phyloP scores from a whole-genome alignment of 2,888 invertebrate species.

The Barypeithes pellucidus region DNA sequence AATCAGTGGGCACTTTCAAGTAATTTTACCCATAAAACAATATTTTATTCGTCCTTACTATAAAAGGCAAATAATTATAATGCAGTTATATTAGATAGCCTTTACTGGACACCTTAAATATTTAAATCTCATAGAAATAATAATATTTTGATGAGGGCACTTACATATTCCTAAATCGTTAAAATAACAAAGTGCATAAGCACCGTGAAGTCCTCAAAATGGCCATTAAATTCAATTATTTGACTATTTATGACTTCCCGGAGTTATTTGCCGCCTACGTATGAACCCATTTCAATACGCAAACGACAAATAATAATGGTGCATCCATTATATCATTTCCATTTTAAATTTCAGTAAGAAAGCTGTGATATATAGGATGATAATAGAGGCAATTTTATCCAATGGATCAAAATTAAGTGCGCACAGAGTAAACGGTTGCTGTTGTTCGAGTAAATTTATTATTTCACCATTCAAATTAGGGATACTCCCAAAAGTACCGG shows the following conservation, averaged over 20 bases:
- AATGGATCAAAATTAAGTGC: slow-evolving; percentile 10
- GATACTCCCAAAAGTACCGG: too few species aligned
- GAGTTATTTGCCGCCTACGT: slow-evolving; percentile 42
- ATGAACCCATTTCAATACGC: slow-evolving; percentile 22
- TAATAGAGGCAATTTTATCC: slow-evolving; percentile 7
- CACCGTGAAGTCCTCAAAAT: slow-evolving; percentile 23
- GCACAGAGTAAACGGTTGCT: not conserved
- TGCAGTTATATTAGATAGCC: not conserved
- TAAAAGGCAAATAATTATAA: too few species aligned
- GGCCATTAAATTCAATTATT: slow-evolving; percentile 44
- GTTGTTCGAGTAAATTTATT: not conserved
- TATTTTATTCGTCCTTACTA: too few species aligned
- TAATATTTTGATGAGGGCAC: slow-evolving; percentile 21
- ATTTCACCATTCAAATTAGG: too few species aligned
- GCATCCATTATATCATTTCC: slow-evolving; percentile 7
- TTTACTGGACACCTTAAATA: not conserved
- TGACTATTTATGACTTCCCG: slow-evolving; percentile 40
- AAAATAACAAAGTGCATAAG: slow-evolving; percentile 35
- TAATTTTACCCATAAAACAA: too few species aligned
- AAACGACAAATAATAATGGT: slow-evolving; percentile 18
- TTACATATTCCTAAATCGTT: slow-evolving; percentile 10
- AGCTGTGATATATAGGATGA: slow-evolving; percentile 6
- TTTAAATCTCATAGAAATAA: slow-evolving; percentile 10
- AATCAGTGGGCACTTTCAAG: too few species aligned
- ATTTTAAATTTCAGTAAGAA: slow-evolving; percentile 16